Evolutionary conservation across 2,113 vertebrate genomes (phyloP).

Genomic region (Penelope pileata): DNA sequence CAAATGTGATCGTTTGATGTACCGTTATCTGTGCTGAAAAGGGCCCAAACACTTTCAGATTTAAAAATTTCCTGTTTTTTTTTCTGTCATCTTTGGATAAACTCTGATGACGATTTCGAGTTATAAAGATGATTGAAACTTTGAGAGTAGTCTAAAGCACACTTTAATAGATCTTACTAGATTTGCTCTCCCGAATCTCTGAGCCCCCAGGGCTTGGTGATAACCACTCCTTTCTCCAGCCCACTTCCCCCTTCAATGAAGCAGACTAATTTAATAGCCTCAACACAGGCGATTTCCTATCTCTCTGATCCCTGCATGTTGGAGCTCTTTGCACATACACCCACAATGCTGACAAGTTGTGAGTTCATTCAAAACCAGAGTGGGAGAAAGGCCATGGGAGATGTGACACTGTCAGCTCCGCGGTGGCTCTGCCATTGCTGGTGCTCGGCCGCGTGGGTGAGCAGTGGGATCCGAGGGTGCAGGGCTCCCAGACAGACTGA

Average conservation of each 20-base stretch:
- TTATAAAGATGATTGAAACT: not conserved
- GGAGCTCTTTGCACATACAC: not conserved
- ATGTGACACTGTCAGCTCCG: not conserved
- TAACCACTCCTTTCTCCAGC: not conserved
- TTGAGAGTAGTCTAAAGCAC: not conserved
- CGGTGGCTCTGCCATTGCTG: not conserved
- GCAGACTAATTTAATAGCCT: conserved; percentile 13
- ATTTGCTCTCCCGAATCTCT: fast-evolving
- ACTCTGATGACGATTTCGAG: not conserved
- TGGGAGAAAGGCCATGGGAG: not conserved
- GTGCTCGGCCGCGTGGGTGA: not conserved
- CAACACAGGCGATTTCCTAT: not conserved
- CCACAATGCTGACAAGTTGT: not conserved
- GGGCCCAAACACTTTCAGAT: not conserved
- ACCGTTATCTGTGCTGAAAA: not conserved
- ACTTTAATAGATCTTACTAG: not conserved
- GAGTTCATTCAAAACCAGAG: not conserved
- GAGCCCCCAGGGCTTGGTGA: not conserved
- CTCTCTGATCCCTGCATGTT: not conserved
- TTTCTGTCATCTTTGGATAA: not conserved
- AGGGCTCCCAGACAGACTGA: not conserved
- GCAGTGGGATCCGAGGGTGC: not conserved
- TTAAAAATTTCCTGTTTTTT: not conserved
- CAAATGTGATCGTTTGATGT: not conserved
- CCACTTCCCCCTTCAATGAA: conserved; percentile 13